These are phyloP conservation scores for Seladonia tumulorum DNA, from an alignment of 2,888 invertebrate genomes.

Conservation along the genomic window DNA sequence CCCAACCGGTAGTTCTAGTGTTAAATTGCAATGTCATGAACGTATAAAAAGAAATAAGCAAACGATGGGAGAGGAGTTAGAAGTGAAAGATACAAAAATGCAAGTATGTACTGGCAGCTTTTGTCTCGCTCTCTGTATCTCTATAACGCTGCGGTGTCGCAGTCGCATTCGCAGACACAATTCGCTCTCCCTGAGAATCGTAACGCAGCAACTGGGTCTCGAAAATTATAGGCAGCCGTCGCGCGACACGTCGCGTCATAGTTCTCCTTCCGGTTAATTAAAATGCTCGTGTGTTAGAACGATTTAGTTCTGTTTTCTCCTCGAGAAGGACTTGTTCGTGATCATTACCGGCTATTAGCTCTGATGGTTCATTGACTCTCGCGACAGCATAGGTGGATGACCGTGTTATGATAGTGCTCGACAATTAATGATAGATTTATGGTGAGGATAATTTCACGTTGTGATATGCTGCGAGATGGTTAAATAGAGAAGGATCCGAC, in stretches of 20 bases:
- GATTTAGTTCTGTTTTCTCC: neutral
- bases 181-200: slow-evolving; percentile 46
- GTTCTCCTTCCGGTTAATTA: slow-evolving; percentile 12
- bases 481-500: too few species aligned
- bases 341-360: neutral
- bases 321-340: neutral
- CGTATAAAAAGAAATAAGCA: too few species aligned
- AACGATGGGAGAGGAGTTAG: neutral
- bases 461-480: too few species aligned
- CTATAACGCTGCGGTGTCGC: neutral
- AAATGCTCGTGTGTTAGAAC: neutral
- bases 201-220: slow-evolving; percentile 52
- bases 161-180: neutral
- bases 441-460: too few species aligned
- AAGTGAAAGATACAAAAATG: neutral
- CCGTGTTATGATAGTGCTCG: neutral
- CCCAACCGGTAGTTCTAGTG: too few species aligned
- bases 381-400: neutral
- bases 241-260: slow-evolving; percentile 9
- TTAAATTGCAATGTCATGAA: too few species aligned
- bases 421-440: neutral
- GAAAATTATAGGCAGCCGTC: slow-evolving; percentile 38
- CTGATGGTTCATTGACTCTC: neutral
- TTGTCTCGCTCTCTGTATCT: too few species aligned
- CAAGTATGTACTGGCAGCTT: too few species aligned